These are phyloP conservation scores for Mellilla xanthometata DNA, from an alignment of 2,888 invertebrate genomes.

Conservation along the genomic window DNA sequence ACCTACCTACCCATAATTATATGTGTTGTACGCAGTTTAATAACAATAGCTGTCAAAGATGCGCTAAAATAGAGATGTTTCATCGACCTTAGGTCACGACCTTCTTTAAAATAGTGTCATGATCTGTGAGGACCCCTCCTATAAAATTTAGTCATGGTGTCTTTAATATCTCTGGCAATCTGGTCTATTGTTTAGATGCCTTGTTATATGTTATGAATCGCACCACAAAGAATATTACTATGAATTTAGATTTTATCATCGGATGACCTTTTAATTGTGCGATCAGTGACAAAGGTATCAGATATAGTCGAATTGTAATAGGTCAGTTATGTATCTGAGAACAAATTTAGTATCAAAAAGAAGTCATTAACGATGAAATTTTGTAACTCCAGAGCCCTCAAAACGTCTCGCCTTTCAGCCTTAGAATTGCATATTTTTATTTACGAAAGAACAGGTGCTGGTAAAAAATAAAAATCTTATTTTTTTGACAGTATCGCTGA, in stretches of 20 bases:
- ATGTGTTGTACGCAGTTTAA: neutral
- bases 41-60: conserved; percentile 1
- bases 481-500: too few species aligned
- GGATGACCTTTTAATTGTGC: neutral
- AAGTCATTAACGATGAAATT: too few species aligned
- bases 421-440: too few species aligned
- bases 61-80: neutral
- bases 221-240: conserved; percentile 15
- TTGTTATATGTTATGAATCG: conserved; percentile 33
- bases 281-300: neutral
- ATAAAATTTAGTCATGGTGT: conserved; percentile 24
- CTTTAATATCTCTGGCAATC: conserved; percentile 33
- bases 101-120: conserved; percentile 4
- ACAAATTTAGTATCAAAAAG: too few species aligned
- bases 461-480: too few species aligned
- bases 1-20: too few species aligned
- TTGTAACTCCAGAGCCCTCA: too few species aligned
- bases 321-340: too few species aligned
- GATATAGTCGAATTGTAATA: too few species aligned
- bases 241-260: conserved; percentile 2
- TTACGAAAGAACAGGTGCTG: too few species aligned
- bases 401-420: too few species aligned
- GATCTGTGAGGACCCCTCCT: conserved; percentile 36
- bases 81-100: too few species aligned
- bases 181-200: conserved; percentile 38